Percentiles rank a stretch among this genome's conserved stretches.
phyloP scores from a whole-genome alignment of 2,888 invertebrate genomes.

The Ornithoptera priamus region DNA sequence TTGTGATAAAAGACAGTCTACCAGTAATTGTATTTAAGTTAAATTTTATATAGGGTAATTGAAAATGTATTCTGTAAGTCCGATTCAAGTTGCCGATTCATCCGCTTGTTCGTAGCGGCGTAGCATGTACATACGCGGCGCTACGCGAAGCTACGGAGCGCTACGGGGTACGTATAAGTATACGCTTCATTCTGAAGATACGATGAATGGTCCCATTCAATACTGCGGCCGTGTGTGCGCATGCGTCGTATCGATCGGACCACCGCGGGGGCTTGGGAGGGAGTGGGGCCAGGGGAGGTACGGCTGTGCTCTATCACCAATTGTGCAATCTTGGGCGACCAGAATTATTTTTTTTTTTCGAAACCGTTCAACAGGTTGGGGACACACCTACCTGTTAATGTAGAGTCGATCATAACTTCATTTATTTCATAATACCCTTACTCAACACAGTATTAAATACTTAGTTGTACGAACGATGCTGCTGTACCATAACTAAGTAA shows the following conservation, averaged over 20 bases:
- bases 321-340: constrained; percentile 20
- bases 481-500: too few relatives aligned
- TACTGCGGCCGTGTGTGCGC: constrained; percentile 53
- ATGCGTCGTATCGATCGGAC: constrained; percentile 60
- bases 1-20: too few relatives aligned
- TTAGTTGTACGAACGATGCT: too few relatives aligned
- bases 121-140: constrained; percentile 7
- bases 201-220: constrained; percentile 72
- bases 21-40: too few relatives aligned
- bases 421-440: neutral
- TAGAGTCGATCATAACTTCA: too few relatives aligned
- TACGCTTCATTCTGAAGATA: constrained; percentile 60
- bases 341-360: neutral
- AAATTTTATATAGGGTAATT: too few relatives aligned
- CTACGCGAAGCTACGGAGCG: neutral
- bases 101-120: constrained; percentile 8
- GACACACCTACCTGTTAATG: too few relatives aligned
- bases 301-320: constrained; percentile 36
- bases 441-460: neutral
- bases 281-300: constrained; percentile 27
- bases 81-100: neutral
- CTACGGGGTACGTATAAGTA: constrained; percentile 15
- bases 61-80: too few relatives aligned
- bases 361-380: neutral
- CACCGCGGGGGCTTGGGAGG: constrained; percentile 25